Evolutionary conservation across 2,113 vertebrate genomes (phyloP).

Genomic region (Pseudolaguvia tuberculata): DNA sequence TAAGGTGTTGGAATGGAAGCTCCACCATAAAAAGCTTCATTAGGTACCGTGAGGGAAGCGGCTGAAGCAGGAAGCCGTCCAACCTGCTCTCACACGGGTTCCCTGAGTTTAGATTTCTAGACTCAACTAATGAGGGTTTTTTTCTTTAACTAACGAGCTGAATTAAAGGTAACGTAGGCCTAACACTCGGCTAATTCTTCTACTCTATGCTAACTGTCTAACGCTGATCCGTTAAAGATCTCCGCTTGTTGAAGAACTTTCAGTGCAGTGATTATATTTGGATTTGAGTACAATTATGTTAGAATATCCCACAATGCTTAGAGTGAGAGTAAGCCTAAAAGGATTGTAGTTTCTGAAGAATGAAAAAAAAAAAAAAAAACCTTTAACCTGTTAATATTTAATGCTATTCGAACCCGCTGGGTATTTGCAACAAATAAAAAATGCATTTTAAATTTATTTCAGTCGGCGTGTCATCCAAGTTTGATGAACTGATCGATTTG

Average conservation of each 20-base stretch:
- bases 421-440: neutral
- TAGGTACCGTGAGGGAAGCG: slow-evolving; percentile 9
- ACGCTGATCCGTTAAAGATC: neutral
- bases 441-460: neutral
- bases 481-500: neutral
- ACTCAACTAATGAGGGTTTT: slow-evolving; percentile 18
- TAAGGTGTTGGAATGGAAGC: slow-evolving; percentile 6
- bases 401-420: neutral
- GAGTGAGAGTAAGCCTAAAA: neutral
- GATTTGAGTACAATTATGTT: neutral
- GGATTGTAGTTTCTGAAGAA: neutral
- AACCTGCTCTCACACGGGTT: slow-evolving; percentile 11
- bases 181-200: too few relatives aligned
- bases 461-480: neutral
- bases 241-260: too few relatives aligned
- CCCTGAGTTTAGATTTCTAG: slow-evolving; percentile 7
- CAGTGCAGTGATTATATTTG: too few relatives aligned
- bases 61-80: neutral
- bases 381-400: neutral
- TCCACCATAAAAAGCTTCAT: slow-evolving; percentile 25
- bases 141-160: slow-evolving; percentile 20
- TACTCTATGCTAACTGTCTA: neutral
- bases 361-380: neutral
- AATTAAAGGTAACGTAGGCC: neutral
- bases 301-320: neutral